Evolutionary conservation across 1,140 invertebrate genomes (phyloP), one percentile per base, ranked within the genome.

Genomic region (Portunus trituberculatus): DNA sequence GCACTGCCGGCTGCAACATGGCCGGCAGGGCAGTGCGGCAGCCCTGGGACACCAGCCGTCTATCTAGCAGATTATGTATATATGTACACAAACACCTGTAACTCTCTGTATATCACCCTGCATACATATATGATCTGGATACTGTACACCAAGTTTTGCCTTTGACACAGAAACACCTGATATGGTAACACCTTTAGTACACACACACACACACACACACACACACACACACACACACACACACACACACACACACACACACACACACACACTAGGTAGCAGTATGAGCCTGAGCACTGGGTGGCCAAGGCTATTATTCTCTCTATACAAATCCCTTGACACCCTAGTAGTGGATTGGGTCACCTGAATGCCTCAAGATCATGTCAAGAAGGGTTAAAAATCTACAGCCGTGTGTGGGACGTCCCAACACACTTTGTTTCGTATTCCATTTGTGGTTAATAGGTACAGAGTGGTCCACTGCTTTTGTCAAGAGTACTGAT

Each of bases 101-200:
- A 20, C 67, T 25, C 6, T 7, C 25, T n/a, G 6, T 76, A 20
- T 20, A 76, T n/a, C 67, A 76, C 20, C 67, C 67, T 76, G 86
- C 20, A 14, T 45, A 32, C 16, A 31, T 88, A 88, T 0, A 32
- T 39, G 4, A 31, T 88, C 25, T 45, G 48, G 45, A 46, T 90
- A 46, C 48, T 76, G 67, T 76, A 76, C n/a, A n/a, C n/a, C 20
- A 25, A 76, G 4, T n/a, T 20, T n/a, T 76, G 25, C 20, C 67
- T n/a, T 76, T 76, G 67, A 76, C 67, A 76, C 67, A 76, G 67
- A 76, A 76, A 76, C 67, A 76, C 67, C 67, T 76, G 67, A 76
- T 76, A 76, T 76, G 67, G 67, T 76, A 59, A 76, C 67, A 76
- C 25, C 20, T 76, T 76, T n/a, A 76, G 20, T n/a, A 76, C 20